A percentile compares a stretch with the other conserved stretches of the same genome.
Conservation (phyloP, 2,888 invertebrate genomes). For the Caenorhabditis sp. region DNA sequence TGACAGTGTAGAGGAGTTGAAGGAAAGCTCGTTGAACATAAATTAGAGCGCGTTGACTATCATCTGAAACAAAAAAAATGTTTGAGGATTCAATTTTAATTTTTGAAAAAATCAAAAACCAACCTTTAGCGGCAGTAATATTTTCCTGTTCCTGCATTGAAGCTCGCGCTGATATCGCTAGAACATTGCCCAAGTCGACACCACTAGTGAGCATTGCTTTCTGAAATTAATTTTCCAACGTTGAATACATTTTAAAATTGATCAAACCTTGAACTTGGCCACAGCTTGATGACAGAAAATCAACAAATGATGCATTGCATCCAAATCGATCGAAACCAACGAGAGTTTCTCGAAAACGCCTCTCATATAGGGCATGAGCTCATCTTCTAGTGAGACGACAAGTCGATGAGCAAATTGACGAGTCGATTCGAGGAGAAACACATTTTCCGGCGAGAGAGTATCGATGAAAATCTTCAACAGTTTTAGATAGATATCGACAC, state of each 20-base stretch:
- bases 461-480: conserved; percentile 66
- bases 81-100: background rate
- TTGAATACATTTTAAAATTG: background rate
- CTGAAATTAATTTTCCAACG: conserved; percentile 8
- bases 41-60: conserved; percentile 38
- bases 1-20: conserved; percentile 42
- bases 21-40: conserved; percentile 52
- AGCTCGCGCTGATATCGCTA: conserved; percentile 45
- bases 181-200: conserved; percentile 44
- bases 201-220: conserved; percentile 42
- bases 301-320: conserved; percentile 73
- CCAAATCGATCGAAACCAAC: conserved; percentile 56
- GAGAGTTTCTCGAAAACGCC: conserved; percentile 31
- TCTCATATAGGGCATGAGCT: conserved; percentile 73
- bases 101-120: background rate
- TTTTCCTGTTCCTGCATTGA: conserved; percentile 34
- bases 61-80: conserved; percentile 22
- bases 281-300: conserved; percentile 76
- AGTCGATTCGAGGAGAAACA: conserved; percentile 72
- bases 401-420: conserved; percentile 74
- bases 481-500: conserved; percentile 74
- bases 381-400: conserved; percentile 76
- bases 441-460: conserved; percentile 38
- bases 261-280: conserved; percentile 75
- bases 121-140: conserved; percentile 29